Percentiles rank a stretch among this genome's conserved stretches.
Evolutionary conservation across 2,888 invertebrate genomes (phyloP).

Genomic region (Acanthosepion lycidas): DNA sequence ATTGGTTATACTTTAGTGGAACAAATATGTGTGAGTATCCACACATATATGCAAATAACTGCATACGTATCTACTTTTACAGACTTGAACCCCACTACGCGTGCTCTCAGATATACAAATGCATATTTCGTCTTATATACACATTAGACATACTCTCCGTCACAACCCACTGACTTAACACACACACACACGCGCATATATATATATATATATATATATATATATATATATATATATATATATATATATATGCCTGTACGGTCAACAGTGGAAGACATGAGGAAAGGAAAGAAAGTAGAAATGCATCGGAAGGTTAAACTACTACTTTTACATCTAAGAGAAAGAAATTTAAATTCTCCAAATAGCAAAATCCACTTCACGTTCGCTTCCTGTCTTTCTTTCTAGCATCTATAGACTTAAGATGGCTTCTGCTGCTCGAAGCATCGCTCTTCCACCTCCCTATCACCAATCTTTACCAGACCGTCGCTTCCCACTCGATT

Average conservation of each 20-base stretch:
- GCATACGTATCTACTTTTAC: too few relatives aligned
- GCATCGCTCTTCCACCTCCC: not conserved
- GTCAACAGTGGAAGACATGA: too few relatives aligned
- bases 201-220: constrained; percentile 33
- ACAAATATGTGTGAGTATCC: not conserved
- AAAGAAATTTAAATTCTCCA: constrained; percentile 33
- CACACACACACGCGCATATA: not conserved
- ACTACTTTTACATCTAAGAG: not conserved
- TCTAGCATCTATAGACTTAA: not conserved
- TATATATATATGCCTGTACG: not conserved
- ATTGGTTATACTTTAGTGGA: not conserved
- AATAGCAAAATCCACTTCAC: not conserved
- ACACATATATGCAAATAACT: not conserved
- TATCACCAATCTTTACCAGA: not conserved
- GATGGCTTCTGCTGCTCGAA: not conserved
- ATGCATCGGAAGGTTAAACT: not conserved
- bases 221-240: constrained; percentile 33
- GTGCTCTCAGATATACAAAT: too few relatives aligned
- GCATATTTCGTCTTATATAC: too few relatives aligned
- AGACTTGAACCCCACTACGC: too few relatives aligned
- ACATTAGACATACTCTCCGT: too few relatives aligned
- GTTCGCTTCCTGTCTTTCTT: not conserved
- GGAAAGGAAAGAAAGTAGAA: not conserved
- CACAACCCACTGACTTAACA: too few relatives aligned
- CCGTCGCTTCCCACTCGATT: not conserved